A percentile compares a stretch with the other conserved stretches of the same genome.
Conservation (phyloP, 2,888 invertebrate species). For the Labia minor region DNA sequence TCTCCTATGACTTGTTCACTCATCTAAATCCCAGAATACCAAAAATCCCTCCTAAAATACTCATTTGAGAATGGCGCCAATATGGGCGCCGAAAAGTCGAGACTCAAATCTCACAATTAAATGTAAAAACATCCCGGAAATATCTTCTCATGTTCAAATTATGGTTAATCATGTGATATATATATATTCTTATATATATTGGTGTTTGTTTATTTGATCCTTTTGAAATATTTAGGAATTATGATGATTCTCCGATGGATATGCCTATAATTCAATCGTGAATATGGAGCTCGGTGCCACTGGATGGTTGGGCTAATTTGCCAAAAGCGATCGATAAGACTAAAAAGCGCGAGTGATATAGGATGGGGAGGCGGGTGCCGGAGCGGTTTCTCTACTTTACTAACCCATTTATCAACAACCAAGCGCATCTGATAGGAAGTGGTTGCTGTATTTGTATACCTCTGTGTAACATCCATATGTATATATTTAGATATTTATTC, state of each 20-base stretch:
- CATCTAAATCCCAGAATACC: too few relatives aligned
- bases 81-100: too few relatives aligned
- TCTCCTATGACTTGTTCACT: too few relatives aligned
- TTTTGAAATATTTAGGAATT: neutral
- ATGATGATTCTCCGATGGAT: neutral
- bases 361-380: neutral
- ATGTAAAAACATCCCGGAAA: too few relatives aligned
- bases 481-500: neutral
- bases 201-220: too few relatives aligned
- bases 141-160: too few relatives aligned
- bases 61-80: too few relatives aligned
- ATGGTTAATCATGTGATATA: too few relatives aligned
- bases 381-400: neutral
- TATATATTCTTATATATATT: too few relatives aligned
- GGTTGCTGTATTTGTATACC: neutral
- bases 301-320: neutral
- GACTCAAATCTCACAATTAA: too few relatives aligned
- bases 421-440: neutral
- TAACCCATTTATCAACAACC: neutral
- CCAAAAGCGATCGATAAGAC: conserved; percentile 14
- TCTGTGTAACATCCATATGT: neutral
- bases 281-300: neutral
- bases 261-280: neutral
- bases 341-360: neutral
- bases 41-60: too few relatives aligned